Base-by-base conservation (phyloP, 2,113 vertebrate species). In the Antechinus flavipes region DNA sequence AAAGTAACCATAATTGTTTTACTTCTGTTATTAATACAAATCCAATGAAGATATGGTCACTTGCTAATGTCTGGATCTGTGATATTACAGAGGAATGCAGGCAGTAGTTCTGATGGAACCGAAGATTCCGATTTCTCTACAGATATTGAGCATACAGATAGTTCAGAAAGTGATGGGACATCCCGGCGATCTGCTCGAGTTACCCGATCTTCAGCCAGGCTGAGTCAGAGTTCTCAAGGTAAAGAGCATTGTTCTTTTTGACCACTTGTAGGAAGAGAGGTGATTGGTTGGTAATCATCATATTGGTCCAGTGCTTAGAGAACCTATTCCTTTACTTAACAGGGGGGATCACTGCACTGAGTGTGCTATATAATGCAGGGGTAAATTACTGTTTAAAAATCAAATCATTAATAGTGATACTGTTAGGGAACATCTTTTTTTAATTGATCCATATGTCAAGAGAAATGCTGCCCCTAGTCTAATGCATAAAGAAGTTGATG, bases 141-240 rank as follows among this genome's bases (percentile, higher is more conserved):
- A 93, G 99, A 99, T 58, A 99, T 99, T 0, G 99, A 99, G 96
- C 99, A 99, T 94, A 99, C 99, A 11, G 99, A 99, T 98, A 99
- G 99, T 97, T 99, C 99, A 0, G 99, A 99, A 97, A 99, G 99
- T 1, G 99, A 99, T 12, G 99, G 99, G n/a, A 99, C 99, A 2
- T 98, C 99, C 0, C 98, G 99, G 1, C 98, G 99, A 26, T 99
- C 99, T 0, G 99, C 99, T 91, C 99, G 99, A 0, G 98, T 99
- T 91, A 99, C 99, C 90, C 99, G 99, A n/a, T 99, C 99, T 90
- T 99, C 99, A 0, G 99, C 99, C 91, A 98, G 99, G 90, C 99
- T 99, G 93, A 99, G 99, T 97, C 99, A 99, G 97, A 99, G 99
- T 98, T 99, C 99, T 91, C 99, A 99, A 98, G 99, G 99, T 99